Base-by-base conservation (phyloP, 2,797 vertebrate species). In the Rhinichthys osculus region DNA sequence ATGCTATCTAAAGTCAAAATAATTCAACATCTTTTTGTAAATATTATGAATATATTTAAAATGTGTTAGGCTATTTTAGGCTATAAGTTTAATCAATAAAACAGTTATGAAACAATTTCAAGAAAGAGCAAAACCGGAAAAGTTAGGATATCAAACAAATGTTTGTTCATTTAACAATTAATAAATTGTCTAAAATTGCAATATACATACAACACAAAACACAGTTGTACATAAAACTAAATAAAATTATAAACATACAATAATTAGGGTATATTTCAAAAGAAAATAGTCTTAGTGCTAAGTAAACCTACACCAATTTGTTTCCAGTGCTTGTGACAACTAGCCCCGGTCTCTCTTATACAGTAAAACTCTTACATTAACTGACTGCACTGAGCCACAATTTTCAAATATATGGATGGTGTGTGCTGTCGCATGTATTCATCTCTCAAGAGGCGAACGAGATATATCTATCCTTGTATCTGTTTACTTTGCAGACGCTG, bases 391-490 rank as follows among this genome's bases (percentile, higher is more conserved):
- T 7, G 47, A 27, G 30, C 3, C 7, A 59, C 14, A 35, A 21
- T 54, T 71, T 82, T 57, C 35, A 82, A 57, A 82, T 57, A 59
- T 40, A 62, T 40, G 7, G 33, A 38, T 38, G 66, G 59, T 64
- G 19, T 72, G 17, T 73, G 19, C 40, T 35, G 19, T 59, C 16
- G 19, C 38, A 83, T 35, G 44, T 64, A 35, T 62, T 73, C 27
- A 44, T 74, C 40, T 82, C 57, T 74, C 21, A 74, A 74, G 57
- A 59, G 57, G 73, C 27, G 5, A 33, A 35, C 70, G 50, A 62
- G 27, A 47, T 73, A 64, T 50, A 82, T 82, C 38, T 62, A 47
- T 42, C n/a, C 44, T 14, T 42, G 47, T 47, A 73, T 83, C 73
- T 14, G 19, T 76, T 76, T 76, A 76, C 50, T 76, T 76, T 23